Conservation (phyloP, 2,888 invertebrate species). For the Zaprionus bogoriensis region DNA sequence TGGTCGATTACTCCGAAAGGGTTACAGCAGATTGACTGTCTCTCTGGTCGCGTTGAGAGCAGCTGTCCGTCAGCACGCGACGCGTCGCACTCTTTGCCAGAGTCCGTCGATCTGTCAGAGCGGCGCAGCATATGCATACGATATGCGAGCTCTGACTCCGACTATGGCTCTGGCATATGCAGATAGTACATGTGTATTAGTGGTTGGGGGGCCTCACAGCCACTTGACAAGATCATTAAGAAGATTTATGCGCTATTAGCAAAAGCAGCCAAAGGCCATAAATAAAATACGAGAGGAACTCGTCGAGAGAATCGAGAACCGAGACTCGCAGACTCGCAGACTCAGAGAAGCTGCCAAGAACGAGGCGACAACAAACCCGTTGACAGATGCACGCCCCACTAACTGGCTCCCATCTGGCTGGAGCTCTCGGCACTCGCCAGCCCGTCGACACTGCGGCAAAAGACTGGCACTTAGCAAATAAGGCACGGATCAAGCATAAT, state of each 20-base stretch:
- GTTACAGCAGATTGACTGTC: constrained; percentile 40
- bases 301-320: constrained; percentile 21
- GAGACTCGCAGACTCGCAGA: neutral
- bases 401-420: constrained; percentile 32
- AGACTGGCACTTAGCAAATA: constrained; percentile 20
- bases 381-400: constrained; percentile 63
- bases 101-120: constrained; percentile 18
- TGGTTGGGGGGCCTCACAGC: constrained; percentile 44
- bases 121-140: neutral
- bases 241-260: constrained; percentile 81
- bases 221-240: constrained; percentile 81
- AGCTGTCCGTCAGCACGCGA: constrained; percentile 59
- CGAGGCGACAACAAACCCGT: constrained; percentile 68
- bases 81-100: constrained; percentile 1
- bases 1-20: constrained; percentile 43
- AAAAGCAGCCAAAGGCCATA: constrained; percentile 75
- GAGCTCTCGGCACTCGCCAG: too few relatives aligned
- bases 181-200: constrained; percentile 14
- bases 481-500: neutral
- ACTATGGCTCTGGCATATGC: neutral
- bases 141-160: neutral
- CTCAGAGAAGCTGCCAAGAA: constrained; percentile 29
- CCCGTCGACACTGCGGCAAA: constrained; percentile 40
- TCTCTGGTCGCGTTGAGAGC: constrained; percentile 72
- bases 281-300: constrained; percentile 62